phyloP scores from a whole-genome alignment of 2,888 invertebrate species.

The Spodoptera exigua region DNA sequence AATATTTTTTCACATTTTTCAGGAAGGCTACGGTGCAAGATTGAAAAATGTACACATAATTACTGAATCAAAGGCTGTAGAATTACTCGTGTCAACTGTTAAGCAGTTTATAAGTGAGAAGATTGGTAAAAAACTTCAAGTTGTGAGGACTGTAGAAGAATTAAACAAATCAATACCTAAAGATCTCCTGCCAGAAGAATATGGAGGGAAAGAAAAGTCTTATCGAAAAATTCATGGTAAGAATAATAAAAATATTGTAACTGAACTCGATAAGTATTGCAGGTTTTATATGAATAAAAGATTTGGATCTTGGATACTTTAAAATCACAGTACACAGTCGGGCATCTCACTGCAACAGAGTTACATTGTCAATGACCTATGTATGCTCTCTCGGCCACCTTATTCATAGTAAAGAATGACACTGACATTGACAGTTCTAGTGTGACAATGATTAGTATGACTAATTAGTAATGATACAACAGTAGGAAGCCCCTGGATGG shows the following conservation, averaged over 20 bases:
- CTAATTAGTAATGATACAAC: too few relatives aligned
- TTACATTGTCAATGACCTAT: too few relatives aligned
- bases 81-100: slow-evolving; percentile 60
- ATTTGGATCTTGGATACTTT: too few relatives aligned
- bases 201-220: slow-evolving; percentile 62
- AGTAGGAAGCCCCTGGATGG: too few relatives aligned
- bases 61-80: slow-evolving; percentile 64
- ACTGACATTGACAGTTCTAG: too few relatives aligned
- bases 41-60: slow-evolving; percentile 63
- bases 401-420: too few relatives aligned
- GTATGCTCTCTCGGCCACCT: too few relatives aligned
- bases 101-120: slow-evolving; percentile 66
- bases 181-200: slow-evolving; percentile 62
- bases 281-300: too few relatives aligned
- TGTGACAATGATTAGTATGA: too few relatives aligned
- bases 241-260: background rate
- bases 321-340: too few relatives aligned
- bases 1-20: slow-evolving; percentile 11
- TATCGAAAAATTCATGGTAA: slow-evolving; percentile 32
- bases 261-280: too few relatives aligned
- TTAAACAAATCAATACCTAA: slow-evolving; percentile 56
- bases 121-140: slow-evolving; percentile 57
- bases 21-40: slow-evolving; percentile 69
- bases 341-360: too few relatives aligned
- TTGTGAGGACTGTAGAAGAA: slow-evolving; percentile 53